phyloP scores from a whole-genome alignment of 2,113 vertebrate species.

The Rhinoptilus africanus region DNA sequence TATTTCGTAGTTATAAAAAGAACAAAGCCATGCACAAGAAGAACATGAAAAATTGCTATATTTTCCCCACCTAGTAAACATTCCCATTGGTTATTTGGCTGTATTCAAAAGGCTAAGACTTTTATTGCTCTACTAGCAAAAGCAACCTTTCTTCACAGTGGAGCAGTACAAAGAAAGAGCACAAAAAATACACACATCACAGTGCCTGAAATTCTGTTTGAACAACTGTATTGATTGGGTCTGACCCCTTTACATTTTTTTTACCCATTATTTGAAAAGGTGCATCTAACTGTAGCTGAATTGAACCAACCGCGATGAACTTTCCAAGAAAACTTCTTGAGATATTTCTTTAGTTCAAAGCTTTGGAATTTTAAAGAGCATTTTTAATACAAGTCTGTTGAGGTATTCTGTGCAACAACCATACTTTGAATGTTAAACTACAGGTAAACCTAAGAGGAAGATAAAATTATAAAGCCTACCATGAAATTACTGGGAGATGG shows the following conservation, averaged over 20 bases:
- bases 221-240: constrained; percentile 90
- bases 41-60: constrained; percentile 49
- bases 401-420: constrained; percentile 70
- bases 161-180: constrained; percentile 86
- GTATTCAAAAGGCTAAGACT: constrained; percentile 75
- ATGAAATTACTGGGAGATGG: not conserved
- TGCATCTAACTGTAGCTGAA: constrained; percentile 83
- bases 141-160: constrained; percentile 84
- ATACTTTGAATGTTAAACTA: constrained; percentile 73
- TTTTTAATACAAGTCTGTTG: constrained; percentile 87
- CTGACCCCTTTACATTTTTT: constrained; percentile 86
- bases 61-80: constrained; percentile 55
- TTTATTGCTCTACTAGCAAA: constrained; percentile 72
- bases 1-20: constrained; percentile 35
- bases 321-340: constrained; percentile 86
- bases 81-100: constrained; percentile 56
- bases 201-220: constrained; percentile 92
- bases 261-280: constrained; percentile 91
- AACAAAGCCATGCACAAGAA: constrained; percentile 53
- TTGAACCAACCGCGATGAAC: constrained; percentile 83
- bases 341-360: constrained; percentile 94
- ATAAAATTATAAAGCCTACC: not conserved
- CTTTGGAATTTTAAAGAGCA: constrained; percentile 92
- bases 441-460: constrained; percentile 59
- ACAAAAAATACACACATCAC: constrained; percentile 86